These are phyloP conservation scores for Prunella himalayana DNA, from an alignment of 2,113 vertebrate genomes.

Conservation along the genomic window DNA sequence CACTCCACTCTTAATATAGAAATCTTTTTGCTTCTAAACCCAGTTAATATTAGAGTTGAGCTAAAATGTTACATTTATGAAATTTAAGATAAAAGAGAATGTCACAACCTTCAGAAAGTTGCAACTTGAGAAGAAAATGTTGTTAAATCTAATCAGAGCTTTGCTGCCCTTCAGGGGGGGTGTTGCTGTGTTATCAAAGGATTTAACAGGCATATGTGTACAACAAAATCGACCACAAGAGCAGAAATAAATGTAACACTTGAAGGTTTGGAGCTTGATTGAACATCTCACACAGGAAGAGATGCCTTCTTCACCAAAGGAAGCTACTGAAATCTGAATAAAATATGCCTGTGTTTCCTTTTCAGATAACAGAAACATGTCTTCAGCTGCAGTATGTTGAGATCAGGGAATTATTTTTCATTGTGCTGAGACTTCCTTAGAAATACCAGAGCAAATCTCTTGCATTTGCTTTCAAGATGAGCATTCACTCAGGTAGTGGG, in stretches of 20 bases:
- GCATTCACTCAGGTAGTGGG: background rate
- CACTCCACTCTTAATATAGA: background rate
- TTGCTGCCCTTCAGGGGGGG: background rate
- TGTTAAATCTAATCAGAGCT: background rate
- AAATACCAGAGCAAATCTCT: background rate
- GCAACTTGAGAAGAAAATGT: background rate
- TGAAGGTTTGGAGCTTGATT: background rate
- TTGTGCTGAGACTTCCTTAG: background rate
- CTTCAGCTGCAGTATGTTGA: background rate
- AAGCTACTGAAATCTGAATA: background rate
- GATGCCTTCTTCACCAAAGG: background rate
- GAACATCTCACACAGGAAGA: background rate
- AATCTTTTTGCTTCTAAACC: background rate
- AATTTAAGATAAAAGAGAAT: background rate
- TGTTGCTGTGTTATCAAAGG: background rate
- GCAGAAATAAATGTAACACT: background rate
- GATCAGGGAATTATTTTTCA: background rate
- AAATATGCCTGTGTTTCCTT: background rate
- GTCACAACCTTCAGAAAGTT: background rate
- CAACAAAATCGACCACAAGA: background rate
- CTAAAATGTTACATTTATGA: background rate
- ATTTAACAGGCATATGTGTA: background rate
- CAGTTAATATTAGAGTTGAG: background rate
- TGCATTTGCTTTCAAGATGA: conserved; percentile 14
- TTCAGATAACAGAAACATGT: background rate